Base-by-base conservation (phyloP, 1,140 invertebrate species). In the Chelonus insularis region DNA sequence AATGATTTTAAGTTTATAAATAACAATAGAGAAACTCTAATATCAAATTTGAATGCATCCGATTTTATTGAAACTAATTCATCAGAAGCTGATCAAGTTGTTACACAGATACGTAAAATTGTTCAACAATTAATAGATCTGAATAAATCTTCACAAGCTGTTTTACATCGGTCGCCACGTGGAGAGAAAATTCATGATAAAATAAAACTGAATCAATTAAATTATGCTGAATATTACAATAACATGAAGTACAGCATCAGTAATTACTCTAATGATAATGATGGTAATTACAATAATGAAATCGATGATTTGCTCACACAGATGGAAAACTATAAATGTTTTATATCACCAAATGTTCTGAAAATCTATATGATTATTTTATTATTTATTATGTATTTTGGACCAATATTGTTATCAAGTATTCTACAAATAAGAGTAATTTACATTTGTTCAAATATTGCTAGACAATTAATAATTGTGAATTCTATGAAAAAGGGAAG, bases 361-460 rank as follows among this genome's bases (percentile, higher is more conserved):
- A 72, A 65, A 47, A 39, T 73, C 37, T 56, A 75, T 41, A 29
- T 75, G 9, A 54, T 74, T 29, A 23, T 67, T 9, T 5, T 74
- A 8, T 16, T 67, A n/a, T 68, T 76, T 37, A 3, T 68, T 16
- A 37, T 75, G 32, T 76, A 75, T 50, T 71, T 76, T 20, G 48
- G 70, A 8, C 63, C 71, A 14, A 70, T 75, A 47, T 61, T 75
- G 8, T 20, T 65, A 1, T 70, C 66, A 6, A 60, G 47, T 11
- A 64, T 70, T 36, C 63, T 74, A 12, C 63, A 69, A 32, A 66
- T 66, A 37, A 57, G 50, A 32, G 52, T 52, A 6, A 55, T 32
- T 37, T 64, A 67, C 37, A 25, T 39, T 4, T 66, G 58, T 48
- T 32, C 1, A 5, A 67, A 59, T 57, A 41, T 64, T 8, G 37